Evolutionary conservation across 2,888 invertebrate genomes (phyloP).

Genomic region (Neria commutata): DNA sequence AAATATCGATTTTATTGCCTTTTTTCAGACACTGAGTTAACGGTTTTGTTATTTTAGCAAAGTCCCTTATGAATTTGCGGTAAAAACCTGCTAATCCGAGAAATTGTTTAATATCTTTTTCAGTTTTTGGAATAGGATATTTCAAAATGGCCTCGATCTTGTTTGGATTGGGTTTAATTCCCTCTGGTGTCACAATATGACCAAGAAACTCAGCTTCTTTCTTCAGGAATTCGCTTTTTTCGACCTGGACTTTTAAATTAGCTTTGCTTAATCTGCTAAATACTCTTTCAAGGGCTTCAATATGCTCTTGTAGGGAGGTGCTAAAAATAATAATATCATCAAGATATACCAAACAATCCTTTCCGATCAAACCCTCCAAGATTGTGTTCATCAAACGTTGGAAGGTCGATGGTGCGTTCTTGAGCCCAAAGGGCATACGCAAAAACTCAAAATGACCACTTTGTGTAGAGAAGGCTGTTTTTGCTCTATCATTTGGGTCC

Average conservation of each 20-base stretch:
- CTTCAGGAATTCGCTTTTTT: slow-evolving; percentile 39
- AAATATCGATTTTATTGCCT: too few species aligned
- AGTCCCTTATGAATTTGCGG: slow-evolving; percentile 32
- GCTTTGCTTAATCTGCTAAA: slow-evolving; percentile 32
- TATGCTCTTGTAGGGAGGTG: slow-evolving; percentile 39
- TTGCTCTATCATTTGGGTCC: too few species aligned
- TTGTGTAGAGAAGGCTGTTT: too few species aligned
- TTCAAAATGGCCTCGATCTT: slow-evolving; percentile 43
- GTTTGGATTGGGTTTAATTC: slow-evolving; percentile 42
- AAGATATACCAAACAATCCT: slow-evolving; percentile 39
- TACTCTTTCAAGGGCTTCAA: slow-evolving; percentile 30
- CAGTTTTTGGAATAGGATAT: too few species aligned
- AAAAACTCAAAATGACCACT: too few species aligned
- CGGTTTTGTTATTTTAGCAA: too few species aligned
- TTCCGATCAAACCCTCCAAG: slow-evolving; percentile 34
- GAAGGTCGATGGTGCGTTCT: too few species aligned
- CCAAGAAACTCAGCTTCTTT: slow-evolving; percentile 44
- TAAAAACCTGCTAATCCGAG: slow-evolving; percentile 39
- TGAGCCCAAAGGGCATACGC: too few species aligned
- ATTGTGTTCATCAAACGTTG: slow-evolving; percentile 39
- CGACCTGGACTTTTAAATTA: slow-evolving; percentile 40
- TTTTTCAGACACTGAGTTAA: too few species aligned
- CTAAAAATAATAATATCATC: too few species aligned
- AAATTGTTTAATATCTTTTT: too few species aligned
- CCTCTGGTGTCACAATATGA: too few species aligned